A percentile compares a stretch with the other conserved stretches of the same genome.
These are phyloP conservation scores for Argynnis bischoffii DNA, from an alignment of 2,888 invertebrate genomes.

Conservation along the genomic window DNA sequence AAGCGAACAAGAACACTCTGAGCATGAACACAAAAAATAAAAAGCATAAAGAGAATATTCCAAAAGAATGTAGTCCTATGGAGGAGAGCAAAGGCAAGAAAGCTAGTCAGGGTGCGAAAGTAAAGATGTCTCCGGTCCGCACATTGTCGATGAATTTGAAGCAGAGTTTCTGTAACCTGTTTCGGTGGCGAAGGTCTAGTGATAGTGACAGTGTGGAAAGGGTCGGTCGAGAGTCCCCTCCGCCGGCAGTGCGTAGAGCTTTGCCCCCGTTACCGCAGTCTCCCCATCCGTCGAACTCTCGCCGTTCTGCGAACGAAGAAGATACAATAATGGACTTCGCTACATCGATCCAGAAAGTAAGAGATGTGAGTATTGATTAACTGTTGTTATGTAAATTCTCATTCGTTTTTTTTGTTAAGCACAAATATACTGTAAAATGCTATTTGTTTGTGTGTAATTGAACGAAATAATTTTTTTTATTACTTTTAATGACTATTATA, in stretches of 20 bases:
- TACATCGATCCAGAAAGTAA: conserved; percentile 95
- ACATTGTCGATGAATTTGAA: conserved; percentile 90
- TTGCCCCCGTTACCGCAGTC: conserved; percentile 68
- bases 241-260: conserved; percentile 69
- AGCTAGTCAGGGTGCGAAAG: conserved; percentile 56
- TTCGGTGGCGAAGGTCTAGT: conserved; percentile 83
- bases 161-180: conserved; percentile 92
- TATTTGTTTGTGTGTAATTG: no score
- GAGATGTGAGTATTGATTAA: conserved; percentile 87
- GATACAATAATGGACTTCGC: conserved; percentile 90
- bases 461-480: no score
- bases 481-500: no score
- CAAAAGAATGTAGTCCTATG: conserved; percentile 53
- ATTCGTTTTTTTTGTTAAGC: no score
- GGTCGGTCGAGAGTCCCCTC: conserved; percentile 58
- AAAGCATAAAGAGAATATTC: conserved; percentile 75
- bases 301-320: conserved; percentile 61
- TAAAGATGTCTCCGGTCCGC: conserved; percentile 85
- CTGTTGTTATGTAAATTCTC: not conserved
- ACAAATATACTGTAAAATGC: no score
- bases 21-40: conserved; percentile 84
- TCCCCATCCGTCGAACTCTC: conserved; percentile 52
- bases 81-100: conserved; percentile 73
- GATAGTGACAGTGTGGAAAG: conserved; percentile 57
- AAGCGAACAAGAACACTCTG: conserved; percentile 79